A percentile compares a stretch with the other conserved stretches of the same genome.
These are phyloP conservation scores for Phallusia fumigata DNA, from an alignment of 23 tunicate species.

Conservation along the genomic window DNA sequence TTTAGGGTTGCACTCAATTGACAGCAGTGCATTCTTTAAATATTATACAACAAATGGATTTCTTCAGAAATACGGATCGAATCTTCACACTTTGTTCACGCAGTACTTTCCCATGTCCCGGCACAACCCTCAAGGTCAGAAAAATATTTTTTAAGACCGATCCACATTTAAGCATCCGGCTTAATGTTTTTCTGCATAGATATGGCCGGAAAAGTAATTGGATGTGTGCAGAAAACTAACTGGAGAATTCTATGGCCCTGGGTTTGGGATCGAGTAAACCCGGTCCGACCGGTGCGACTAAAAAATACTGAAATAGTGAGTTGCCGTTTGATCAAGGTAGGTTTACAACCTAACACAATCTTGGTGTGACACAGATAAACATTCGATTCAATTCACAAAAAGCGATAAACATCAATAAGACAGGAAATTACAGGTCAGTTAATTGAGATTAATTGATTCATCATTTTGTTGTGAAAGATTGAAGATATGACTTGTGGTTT, in stretches of 20 bases:
- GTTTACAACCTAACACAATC: no score
- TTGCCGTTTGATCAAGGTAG: neutral
- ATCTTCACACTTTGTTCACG: conserved; percentile 33
- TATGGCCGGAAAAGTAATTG: neutral
- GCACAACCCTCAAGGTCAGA: neutral
- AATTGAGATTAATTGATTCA: no score
- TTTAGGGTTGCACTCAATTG: neutral
- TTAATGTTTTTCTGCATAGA: neutral
- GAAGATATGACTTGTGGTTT: no score
- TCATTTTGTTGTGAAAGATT: no score
- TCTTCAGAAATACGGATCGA: conserved; percentile 45
- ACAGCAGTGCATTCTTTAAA: conserved; percentile 34
- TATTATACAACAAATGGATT: conserved; percentile 54
- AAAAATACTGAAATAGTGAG: neutral
- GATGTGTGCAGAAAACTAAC: neutral
- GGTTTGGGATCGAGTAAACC: neutral
- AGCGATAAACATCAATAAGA: neutral
- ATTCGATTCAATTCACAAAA: no score
- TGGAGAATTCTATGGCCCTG: neutral
- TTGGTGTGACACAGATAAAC: no score
- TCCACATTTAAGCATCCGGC: no score
- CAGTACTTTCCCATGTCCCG: conserved; percentile 18
- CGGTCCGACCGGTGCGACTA: no score
- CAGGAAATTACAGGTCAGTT: no score
- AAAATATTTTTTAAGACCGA: no score